Evolutionary conservation across 1,140 invertebrate species (phyloP).

Genomic region (Coptotermes formosanus): DNA sequence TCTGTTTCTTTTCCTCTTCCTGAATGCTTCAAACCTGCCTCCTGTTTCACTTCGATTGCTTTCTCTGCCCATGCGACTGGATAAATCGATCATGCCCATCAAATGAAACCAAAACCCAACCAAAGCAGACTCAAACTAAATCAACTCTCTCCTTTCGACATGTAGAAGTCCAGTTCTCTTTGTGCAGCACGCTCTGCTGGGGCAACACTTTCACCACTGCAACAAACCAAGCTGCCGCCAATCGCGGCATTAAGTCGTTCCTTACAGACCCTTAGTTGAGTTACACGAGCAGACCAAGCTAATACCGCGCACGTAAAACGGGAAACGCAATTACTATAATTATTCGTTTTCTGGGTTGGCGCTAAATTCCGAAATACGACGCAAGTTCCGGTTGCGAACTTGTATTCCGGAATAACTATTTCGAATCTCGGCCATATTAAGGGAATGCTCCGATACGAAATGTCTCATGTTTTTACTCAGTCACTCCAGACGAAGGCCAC

Average conservation of each 20-base stretch:
- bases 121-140: neutral
- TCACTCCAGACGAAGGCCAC: too few species aligned
- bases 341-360: too few species aligned
- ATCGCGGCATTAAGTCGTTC: neutral
- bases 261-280: neutral
- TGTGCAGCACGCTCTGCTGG: neutral
- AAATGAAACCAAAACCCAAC: neutral
- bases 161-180: neutral
- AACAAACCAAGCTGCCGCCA: neutral
- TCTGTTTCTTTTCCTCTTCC: neutral
- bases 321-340: too few species aligned
- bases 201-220: neutral
- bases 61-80: neutral
- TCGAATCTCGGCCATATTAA: too few species aligned
- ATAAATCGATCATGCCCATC: neutral
- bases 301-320: too few species aligned
- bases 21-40: too few species aligned
- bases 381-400: too few species aligned
- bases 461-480: too few species aligned
- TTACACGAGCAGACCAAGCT: too few species aligned
- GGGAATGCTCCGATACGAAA: too few species aligned
- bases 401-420: too few species aligned
- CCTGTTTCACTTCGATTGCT: neutral
- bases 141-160: slow-evolving; percentile 4
- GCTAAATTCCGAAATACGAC: too few species aligned